Conservation (phyloP, 2,888 invertebrate genomes). For the Cyclophora albipunctata region DNA sequence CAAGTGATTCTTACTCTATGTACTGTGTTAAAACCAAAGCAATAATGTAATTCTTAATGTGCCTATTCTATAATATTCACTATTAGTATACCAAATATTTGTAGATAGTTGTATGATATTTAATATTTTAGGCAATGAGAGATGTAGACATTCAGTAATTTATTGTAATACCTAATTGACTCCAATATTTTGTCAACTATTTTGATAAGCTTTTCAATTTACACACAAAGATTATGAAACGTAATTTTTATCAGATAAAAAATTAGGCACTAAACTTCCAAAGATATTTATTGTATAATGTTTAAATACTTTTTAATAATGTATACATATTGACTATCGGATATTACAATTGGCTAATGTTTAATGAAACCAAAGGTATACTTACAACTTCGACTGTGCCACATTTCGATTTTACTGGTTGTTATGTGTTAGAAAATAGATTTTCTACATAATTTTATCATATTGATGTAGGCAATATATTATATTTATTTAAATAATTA, state of each 20-base stretch:
- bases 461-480: conserved; percentile 46
- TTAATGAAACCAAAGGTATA: conserved; percentile 54
- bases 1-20: conserved; percentile 56
- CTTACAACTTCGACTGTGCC: conserved; percentile 51
- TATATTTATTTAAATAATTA: conserved; percentile 60
- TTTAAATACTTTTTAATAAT: not conserved
- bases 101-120: conserved; percentile 34
- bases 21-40: conserved; percentile 72
- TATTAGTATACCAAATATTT: conserved; percentile 56
- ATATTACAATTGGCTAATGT: conserved; percentile 47
- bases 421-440: conserved; percentile 41
- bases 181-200: no score
- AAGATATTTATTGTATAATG: not conserved
- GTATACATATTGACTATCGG: conserved; percentile 20
- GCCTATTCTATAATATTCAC: conserved; percentile 54
- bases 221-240: no score
- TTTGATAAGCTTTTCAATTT: not conserved
- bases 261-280: not conserved
- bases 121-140: conserved; percentile 9
- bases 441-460: conserved; percentile 46
- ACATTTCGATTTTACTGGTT: conserved; percentile 57
- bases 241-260: not conserved
- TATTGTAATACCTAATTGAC: no score
- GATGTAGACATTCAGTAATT: no score
- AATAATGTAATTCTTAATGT: conserved; percentile 58